A percentile compares a stretch with the other conserved stretches of the same genome.
Evolutionary conservation across 2,113 vertebrate species (phyloP).

Genomic region (Paedocypris sp.): DNA sequence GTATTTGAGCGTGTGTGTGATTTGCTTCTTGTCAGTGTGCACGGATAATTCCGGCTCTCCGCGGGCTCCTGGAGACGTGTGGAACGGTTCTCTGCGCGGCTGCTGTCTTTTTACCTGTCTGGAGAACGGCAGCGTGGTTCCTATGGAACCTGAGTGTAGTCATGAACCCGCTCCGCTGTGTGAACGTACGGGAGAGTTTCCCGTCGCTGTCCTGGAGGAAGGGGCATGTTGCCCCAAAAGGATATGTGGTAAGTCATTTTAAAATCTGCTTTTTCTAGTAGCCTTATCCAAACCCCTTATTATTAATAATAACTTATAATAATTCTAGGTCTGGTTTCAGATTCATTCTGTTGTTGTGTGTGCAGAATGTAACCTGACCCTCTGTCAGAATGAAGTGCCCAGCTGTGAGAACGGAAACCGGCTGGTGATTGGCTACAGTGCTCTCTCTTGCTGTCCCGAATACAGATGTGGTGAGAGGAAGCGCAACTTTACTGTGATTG

Average conservation of each 20-base stretch:
- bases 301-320: too few relatives aligned
- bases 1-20: too few relatives aligned
- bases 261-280: too few relatives aligned
- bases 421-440: slow-evolving; percentile 68
- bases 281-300: too few relatives aligned
- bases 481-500: neutral
- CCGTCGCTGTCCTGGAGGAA: slow-evolving; percentile 69
- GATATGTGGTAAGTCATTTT: slow-evolving; percentile 71
- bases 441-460: slow-evolving; percentile 84
- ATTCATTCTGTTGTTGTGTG: too few relatives aligned
- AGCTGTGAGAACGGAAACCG: slow-evolving; percentile 72
- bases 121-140: slow-evolving; percentile 81
- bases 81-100: slow-evolving; percentile 77
- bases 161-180: slow-evolving; percentile 65
- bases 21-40: slow-evolving; percentile 62
- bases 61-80: slow-evolving; percentile 72
- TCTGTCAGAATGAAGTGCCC: slow-evolving; percentile 69
- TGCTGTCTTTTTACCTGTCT: slow-evolving; percentile 82
- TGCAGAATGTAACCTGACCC: slow-evolving; percentile 83
- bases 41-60: slow-evolving; percentile 80
- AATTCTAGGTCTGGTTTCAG: too few relatives aligned
- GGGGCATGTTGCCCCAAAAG: slow-evolving; percentile 79
- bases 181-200: slow-evolving; percentile 79
- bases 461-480: slow-evolving; percentile 77
- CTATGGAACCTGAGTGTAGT: slow-evolving; percentile 75